phyloP scores from a whole-genome alignment of 2,113 vertebrate genomes.

The Cryptotis parvus region DNA sequence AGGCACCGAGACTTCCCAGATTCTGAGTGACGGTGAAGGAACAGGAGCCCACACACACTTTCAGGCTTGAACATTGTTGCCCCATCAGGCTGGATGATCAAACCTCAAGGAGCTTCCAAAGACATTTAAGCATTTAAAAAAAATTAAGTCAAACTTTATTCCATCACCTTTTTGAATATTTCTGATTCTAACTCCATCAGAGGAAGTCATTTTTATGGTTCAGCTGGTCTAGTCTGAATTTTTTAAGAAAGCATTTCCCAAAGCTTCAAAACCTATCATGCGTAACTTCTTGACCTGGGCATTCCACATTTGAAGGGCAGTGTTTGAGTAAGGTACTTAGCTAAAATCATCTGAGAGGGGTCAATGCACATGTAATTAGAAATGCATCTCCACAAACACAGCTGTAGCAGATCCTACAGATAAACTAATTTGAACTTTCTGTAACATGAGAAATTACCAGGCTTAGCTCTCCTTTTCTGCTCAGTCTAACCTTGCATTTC shows the following conservation, averaged over 20 bases:
- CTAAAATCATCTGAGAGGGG: constrained; percentile 61
- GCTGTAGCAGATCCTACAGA: constrained; percentile 28
- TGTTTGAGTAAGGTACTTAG: constrained; percentile 57
- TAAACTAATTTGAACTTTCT: constrained; percentile 75
- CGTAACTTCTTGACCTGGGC: constrained; percentile 37
- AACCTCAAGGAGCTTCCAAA: too few relatives aligned
- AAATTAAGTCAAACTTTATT: too few relatives aligned
- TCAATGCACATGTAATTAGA: constrained; percentile 73
- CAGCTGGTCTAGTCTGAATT: background rate
- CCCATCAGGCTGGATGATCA: too few relatives aligned
- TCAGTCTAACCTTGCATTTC: constrained; percentile 55
- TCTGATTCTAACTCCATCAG: background rate
- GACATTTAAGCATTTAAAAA: too few relatives aligned
- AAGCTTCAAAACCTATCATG: background rate
- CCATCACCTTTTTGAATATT: background rate
- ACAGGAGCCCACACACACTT: too few relatives aligned
- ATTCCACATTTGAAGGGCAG: constrained; percentile 19
- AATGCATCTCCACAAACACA: constrained; percentile 70
- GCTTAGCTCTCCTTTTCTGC: constrained; percentile 68
- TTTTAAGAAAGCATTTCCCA: constrained; percentile 30
- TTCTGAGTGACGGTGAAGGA: too few relatives aligned
- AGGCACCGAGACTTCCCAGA: too few relatives aligned
- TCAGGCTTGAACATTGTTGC: too few relatives aligned
- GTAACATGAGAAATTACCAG: constrained; percentile 68
- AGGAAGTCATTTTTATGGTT: constrained; percentile 17